Base-by-base conservation (phyloP, 2,113 vertebrate genomes). In the Marmota monax region DNA sequence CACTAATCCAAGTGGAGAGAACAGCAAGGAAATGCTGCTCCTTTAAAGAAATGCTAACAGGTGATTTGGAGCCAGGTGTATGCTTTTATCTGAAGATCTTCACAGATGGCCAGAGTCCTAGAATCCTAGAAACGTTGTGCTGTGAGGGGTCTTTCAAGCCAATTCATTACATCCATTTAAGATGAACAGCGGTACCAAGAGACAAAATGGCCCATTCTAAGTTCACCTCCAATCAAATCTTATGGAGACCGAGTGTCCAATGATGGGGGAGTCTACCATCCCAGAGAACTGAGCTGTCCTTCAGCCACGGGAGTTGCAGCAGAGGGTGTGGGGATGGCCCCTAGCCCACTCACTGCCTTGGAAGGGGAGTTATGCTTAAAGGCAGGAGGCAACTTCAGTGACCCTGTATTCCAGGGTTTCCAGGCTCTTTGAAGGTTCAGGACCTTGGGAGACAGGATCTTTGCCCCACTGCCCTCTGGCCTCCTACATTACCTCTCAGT, bases 1-100 rank as follows among this genome's bases (percentile, higher is more conserved):
- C 14, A 1, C 17, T 4, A 22, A 6, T 23, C 17, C 1, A 2
- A 9, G 37, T 2, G 1, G 8, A 18, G 27, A 25, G 37, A 79
- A 51, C 77, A 29, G 32, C 16, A 11, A 48, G 3, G 9, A 92
- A 86, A 8, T 12, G 6, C 74, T 20, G 56, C 14, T 51, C 70
- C 48, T 29, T 17, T 27, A 63, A 53, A 74, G 22, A 51, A 25
- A 14, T 1, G 22, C 34, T 74, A 93, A 86, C 74, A 67, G 87
- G 23, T 67, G 73, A 20, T 32, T 3, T 0, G 12, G 42, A 65
- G 17, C 5, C 70, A 48, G 13, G 27, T 1, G 4, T 27, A 1
- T 16, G 63, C 29, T 70, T 45, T 82, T 32, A 67, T 72, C 67
- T 25, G 25, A 82, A 13, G 27, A 13, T 58, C 42, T 76, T 70